Conservation (phyloP, 2,888 invertebrate genomes). For the Oligia fasciuncula region DNA sequence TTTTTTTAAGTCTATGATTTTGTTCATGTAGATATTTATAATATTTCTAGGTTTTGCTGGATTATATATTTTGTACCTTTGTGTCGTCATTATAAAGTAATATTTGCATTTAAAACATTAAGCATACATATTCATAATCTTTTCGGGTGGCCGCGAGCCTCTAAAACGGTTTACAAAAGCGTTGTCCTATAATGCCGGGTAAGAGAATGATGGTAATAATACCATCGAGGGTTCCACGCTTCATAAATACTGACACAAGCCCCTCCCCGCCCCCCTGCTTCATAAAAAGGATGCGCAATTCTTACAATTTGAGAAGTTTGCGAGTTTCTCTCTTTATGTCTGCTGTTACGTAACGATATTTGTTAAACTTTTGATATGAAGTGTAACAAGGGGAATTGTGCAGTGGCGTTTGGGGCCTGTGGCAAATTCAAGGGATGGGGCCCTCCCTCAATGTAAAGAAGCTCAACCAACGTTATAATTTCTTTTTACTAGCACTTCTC, state of each 20-base stretch:
- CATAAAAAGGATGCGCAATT: constrained; percentile 67
- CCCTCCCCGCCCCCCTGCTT: constrained; percentile 33
- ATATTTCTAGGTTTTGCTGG: constrained; percentile 5
- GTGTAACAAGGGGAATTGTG: constrained; percentile 56
- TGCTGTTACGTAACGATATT: constrained; percentile 59
- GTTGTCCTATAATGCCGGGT: constrained; percentile 69
- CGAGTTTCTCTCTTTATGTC: constrained; percentile 66
- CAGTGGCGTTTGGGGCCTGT: too few relatives aligned
- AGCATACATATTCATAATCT: constrained; percentile 47
- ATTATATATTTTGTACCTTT: neutral
- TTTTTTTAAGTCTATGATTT: constrained; percentile 10
- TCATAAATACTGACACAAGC: constrained; percentile 62
- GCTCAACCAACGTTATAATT: too few relatives aligned
- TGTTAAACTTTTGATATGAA: constrained; percentile 63
- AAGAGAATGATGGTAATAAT: constrained; percentile 70
- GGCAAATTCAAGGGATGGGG: too few relatives aligned
- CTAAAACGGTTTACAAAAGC: constrained; percentile 72
- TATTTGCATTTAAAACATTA: constrained; percentile 20
- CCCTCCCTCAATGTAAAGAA: too few relatives aligned
- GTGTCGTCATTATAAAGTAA: constrained; percentile 6
- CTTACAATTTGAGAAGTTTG: constrained; percentile 65
- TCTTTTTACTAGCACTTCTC: too few relatives aligned
- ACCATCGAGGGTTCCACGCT: constrained; percentile 66
- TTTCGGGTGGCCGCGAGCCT: constrained; percentile 50
- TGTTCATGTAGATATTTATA: neutral